These are phyloP conservation scores for Macrotus californicus DNA, from an alignment of 2,113 vertebrate species.

Conservation along the genomic window DNA sequence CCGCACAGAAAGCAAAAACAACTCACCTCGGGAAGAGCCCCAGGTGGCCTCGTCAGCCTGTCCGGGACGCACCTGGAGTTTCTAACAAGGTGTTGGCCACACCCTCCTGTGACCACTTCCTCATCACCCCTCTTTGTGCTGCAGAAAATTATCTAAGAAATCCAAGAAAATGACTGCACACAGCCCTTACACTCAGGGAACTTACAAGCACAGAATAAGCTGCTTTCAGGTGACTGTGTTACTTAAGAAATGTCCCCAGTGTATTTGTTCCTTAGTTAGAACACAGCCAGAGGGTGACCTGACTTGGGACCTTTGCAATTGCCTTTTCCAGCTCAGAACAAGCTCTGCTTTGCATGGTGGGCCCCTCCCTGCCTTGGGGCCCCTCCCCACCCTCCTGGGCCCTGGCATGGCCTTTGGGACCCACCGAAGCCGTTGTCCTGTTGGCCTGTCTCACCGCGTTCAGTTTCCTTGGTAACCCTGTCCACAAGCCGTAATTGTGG, in stretches of 20 bases:
- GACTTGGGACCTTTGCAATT: neutral
- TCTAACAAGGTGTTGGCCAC: neutral
- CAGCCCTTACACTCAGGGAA: neutral
- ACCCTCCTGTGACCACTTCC: rapidly evolving
- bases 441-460: neutral
- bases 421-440: no score
- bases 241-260: neutral
- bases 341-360: rapidly evolving
- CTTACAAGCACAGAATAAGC: neutral
- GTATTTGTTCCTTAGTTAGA: neutral
- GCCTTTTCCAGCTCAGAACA: neutral
- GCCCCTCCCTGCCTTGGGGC: neutral
- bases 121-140: neutral
- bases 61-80: neutral
- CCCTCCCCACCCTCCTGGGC: neutral
- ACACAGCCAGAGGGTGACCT: rapidly evolving
- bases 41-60: neutral
- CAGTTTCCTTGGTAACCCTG: neutral
- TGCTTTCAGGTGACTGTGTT: neutral
- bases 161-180: neutral
- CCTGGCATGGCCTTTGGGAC: neutral
- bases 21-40: neutral
- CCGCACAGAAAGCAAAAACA: neutral
- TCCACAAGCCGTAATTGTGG: neutral
- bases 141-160: neutral